Conservation (phyloP, 2,888 invertebrate species). For the Rotaria magnacalcarata region DNA sequence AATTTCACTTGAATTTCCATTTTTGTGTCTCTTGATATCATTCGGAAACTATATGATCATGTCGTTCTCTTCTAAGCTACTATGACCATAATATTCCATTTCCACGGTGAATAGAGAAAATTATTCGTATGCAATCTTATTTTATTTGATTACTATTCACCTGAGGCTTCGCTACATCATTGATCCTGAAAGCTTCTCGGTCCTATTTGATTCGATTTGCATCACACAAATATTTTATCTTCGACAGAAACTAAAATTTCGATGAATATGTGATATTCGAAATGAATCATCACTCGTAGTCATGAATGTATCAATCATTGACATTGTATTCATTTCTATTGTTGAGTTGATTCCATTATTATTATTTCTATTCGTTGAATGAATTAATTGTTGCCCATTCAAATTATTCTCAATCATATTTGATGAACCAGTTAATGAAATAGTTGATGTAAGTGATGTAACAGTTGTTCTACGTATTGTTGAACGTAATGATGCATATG, state of each 20-base stretch:
- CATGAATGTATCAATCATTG: neutral
- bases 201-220: no score
- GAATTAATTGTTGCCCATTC: neutral
- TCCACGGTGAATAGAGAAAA: no score
- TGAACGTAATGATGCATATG: conserved; percentile 2
- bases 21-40: no score
- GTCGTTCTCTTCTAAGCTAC: no score
- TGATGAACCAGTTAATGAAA: neutral
- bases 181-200: no score
- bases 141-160: no score
- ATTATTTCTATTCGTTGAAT: neutral
- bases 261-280: conserved; percentile 20
- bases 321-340: neutral
- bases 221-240: neutral
- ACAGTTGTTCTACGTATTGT: conserved; percentile 13
- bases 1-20: no score
- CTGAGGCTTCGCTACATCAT: no score
- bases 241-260: conserved; percentile 25
- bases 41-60: no score
- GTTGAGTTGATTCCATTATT: no score
- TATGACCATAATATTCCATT: no score
- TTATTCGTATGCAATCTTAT: no score
- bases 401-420: neutral
- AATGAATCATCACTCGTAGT: neutral
- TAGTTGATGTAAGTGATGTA: neutral